Evolutionary conservation across 2,888 invertebrate genomes (phyloP).

Genomic region (Meteorus colon): DNA sequence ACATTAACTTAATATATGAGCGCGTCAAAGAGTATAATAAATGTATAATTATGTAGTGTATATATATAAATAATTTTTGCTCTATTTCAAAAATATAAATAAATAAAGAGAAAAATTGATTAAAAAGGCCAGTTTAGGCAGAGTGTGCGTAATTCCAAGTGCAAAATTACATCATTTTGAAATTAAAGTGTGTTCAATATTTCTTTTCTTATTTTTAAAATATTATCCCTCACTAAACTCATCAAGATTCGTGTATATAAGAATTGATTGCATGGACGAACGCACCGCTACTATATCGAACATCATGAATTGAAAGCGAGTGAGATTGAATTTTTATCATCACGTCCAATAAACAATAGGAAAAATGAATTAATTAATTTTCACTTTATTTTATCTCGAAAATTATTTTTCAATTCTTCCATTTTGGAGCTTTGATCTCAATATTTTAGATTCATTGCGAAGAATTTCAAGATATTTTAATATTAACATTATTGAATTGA

Average conservation of each 20-base stretch:
- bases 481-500: constrained; percentile 39
- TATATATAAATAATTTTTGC: constrained; percentile 5
- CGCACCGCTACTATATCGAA: constrained; percentile 25
- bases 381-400: not conserved
- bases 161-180: not conserved
- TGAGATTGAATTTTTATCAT: not conserved
- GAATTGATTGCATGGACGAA: constrained; percentile 1
- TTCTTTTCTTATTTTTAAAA: not conserved
- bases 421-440: not conserved
- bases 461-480: not conserved
- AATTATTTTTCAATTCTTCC: not conserved
- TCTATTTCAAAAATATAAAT: not conserved
- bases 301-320: constrained; percentile 9
- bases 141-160: not conserved
- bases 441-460: not conserved
- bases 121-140: not conserved
- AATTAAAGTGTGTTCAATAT: not conserved
- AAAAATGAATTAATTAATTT: not conserved
- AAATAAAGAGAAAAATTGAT: not conserved
- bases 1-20: not conserved
- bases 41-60: not conserved
- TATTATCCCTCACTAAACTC: not conserved
- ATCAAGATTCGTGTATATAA: not conserved
- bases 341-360: not conserved
- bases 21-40: not conserved